Base-by-base conservation (phyloP, 2,888 invertebrate genomes). In the Caenorhabditis drosophilae region DNA sequence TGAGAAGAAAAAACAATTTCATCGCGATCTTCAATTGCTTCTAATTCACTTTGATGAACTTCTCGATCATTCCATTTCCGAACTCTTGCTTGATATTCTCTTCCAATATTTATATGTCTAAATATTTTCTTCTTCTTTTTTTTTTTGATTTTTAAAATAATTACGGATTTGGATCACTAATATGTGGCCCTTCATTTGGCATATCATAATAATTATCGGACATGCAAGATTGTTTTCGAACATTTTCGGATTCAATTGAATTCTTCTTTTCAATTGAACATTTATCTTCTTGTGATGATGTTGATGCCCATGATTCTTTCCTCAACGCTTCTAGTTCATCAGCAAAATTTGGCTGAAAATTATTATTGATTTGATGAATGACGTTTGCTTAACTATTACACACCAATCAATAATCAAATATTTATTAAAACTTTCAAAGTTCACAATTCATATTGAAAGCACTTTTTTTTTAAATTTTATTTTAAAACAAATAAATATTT, bases 11-110 rank as follows among this genome's bases (percentile, higher is more conserved):
- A 82, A 3, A 82, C 64, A 23, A 60, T 49, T 41, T 79, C 76
- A 57, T 81, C 82, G 15, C 76, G 62, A 48, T 82, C 82, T 1
- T 76, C 60, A 44, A 81, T 79, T 1, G 73, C 68, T 1, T 74
- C 70, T 35, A 67, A 42, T 42, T 81, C 81, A 25, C 69, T 62
- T 34, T 64, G 41, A 11, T 59, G 55, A 7, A 81, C 75, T 47
- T 77, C 71, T 31, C 81, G 52, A 40, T 77, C 80, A 9, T 75
- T 70, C 82, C 82, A 82, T 55, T 80, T 82, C 55, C 73, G 72
- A 35, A 82, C 82, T 34, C 70, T 52, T 15, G 82, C 82, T 54
- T 82, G 82, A 59, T 74, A 82, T 31, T 60, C 55, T 34, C 47
- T 46, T 2, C 70, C 70, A 26, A 69, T 55, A 51, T 73, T 73